These are phyloP conservation scores for Regulus satrapa DNA, from an alignment of 2,113 vertebrate species.

Conservation along the genomic window DNA sequence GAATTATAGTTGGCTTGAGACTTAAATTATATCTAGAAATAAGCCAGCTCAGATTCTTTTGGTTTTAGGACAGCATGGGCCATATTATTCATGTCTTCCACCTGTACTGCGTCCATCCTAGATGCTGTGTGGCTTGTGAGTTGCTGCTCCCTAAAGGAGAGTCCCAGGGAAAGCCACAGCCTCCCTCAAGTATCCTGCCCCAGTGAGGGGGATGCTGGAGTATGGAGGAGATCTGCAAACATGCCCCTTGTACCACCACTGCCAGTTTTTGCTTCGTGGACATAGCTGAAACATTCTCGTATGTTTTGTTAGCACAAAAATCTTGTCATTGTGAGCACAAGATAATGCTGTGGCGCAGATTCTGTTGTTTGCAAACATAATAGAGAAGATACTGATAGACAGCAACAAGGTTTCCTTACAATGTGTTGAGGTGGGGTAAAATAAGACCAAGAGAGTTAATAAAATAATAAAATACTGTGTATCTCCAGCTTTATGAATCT, in stretches of 20 bases:
- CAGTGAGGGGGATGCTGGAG: rapidly evolving
- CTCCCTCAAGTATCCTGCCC: neutral
- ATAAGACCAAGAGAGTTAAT: neutral
- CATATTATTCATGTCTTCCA: neutral
- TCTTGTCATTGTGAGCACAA: neutral
- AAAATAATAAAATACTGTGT: neutral
- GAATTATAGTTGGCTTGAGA: neutral
- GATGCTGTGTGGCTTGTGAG: neutral
- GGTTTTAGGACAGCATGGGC: neutral
- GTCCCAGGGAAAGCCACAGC: neutral
- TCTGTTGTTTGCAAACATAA: neutral
- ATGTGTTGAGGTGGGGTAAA: neutral
- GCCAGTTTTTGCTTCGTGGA: neutral
- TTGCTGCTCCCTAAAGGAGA: neutral
- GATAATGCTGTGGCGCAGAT: neutral
- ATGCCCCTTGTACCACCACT: neutral
- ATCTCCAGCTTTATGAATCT: neutral
- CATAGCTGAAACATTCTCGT: neutral
- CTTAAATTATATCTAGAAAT: neutral
- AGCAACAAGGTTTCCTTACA: neutral
- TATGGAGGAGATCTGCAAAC: neutral
- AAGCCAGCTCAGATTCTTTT: neutral
- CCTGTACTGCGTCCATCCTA: rapidly evolving
- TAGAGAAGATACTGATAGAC: neutral
- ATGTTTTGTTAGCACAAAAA: neutral